Evolutionary conservation across 2,113 vertebrate genomes (phyloP).

Genomic region (Mola mola): DNA sequence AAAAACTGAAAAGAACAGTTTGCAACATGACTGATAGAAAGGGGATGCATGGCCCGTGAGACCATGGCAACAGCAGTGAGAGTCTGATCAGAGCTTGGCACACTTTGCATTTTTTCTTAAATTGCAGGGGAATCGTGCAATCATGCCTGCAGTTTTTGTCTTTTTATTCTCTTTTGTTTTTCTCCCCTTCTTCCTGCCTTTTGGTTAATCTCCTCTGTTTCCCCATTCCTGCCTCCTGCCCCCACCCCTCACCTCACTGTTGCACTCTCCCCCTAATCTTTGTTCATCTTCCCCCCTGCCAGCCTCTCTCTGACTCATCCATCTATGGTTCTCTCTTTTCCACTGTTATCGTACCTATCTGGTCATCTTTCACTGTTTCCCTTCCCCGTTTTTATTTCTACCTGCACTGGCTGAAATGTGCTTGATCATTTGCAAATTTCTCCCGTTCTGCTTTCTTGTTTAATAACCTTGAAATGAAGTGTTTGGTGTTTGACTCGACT

Average conservation of each 20-base stretch:
- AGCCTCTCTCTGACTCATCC: no score
- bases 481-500: constrained; percentile 11
- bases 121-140: constrained; percentile 20
- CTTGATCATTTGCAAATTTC: constrained; percentile 22
- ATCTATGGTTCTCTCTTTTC: neutral
- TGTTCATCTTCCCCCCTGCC: constrained; percentile 1
- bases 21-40: constrained; percentile 38
- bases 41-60: constrained; percentile 41
- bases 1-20: constrained; percentile 19
- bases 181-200: constrained; percentile 14
- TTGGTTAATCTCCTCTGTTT: neutral
- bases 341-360: neutral
- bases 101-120: no score
- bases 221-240: neutral
- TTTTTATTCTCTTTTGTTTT: neutral
- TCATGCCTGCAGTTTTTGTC: constrained; percentile 19
- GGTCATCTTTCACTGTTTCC: constrained; percentile 20
- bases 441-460: constrained; percentile 18
- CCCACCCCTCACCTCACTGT: no score
- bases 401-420: constrained; percentile 25
- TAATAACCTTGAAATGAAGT: constrained; percentile 20
- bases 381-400: neutral
- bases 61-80: constrained; percentile 65
- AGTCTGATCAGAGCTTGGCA: constrained; percentile 22
- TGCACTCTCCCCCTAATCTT: neutral